A percentile compares a stretch with the other conserved stretches of the same genome.
These are phyloP conservation scores for Chrysopa pallens DNA, from an alignment of 1,140 invertebrate species.

Conservation along the genomic window DNA sequence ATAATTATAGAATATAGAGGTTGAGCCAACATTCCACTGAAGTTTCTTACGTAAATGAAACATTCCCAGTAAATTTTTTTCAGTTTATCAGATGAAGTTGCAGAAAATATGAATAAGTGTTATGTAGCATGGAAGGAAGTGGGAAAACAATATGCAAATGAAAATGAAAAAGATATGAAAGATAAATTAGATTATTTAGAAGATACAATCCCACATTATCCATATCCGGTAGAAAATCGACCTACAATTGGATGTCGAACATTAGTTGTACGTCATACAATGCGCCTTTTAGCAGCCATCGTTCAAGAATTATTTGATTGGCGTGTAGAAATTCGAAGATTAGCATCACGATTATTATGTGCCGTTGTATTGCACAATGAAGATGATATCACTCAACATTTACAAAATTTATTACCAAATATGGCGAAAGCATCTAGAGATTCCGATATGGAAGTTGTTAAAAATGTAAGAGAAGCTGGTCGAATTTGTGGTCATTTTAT, in stretches of 20 bases:
- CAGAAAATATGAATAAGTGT: conserved; percentile 36
- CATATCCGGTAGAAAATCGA: conserved; percentile 32
- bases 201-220: conserved; percentile 40
- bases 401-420: conserved; percentile 34
- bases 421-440: conserved; percentile 39
- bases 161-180: conserved; percentile 60
- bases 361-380: conserved; percentile 50
- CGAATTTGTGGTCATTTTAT: conserved; percentile 8
- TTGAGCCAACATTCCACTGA: conserved; percentile 47
- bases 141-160: conserved; percentile 46
- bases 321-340: conserved; percentile 47
- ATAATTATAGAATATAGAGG: no score
- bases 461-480: conserved; percentile 27
- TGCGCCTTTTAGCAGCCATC: conserved; percentile 44
- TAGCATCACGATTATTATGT: conserved; percentile 52
- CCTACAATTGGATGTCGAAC: conserved; percentile 59
- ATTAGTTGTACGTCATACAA: conserved; percentile 46
- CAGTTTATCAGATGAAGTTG: conserved; percentile 49
- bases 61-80: conserved; percentile 2
- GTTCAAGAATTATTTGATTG: conserved; percentile 46
- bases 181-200: conserved; percentile 50
- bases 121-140: conserved; percentile 42
- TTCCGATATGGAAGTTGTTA: conserved; percentile 35
- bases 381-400: conserved; percentile 43
- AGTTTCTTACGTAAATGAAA: neutral